phyloP scores from a whole-genome alignment of 2,888 invertebrate genomes.

The Eurytoma adleriae region DNA sequence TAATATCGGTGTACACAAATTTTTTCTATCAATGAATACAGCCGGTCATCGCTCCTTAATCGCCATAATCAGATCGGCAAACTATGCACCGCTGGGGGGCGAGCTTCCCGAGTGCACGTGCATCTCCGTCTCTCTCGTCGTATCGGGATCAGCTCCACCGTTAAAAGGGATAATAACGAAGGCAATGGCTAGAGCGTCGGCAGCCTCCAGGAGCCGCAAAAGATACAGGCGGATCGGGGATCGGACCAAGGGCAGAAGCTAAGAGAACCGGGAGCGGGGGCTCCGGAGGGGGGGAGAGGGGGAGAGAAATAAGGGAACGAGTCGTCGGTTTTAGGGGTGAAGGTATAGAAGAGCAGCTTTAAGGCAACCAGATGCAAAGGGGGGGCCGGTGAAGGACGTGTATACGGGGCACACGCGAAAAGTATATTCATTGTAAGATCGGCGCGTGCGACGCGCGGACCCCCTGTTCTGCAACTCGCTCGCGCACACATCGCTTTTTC shows the following conservation, averaged over 20 bases:
- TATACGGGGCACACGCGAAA: constrained; percentile 67
- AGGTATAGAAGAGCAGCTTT: constrained; percentile 61
- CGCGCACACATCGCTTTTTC: constrained; percentile 51
- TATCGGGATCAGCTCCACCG: background rate
- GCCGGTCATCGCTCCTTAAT: background rate
- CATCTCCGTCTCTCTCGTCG: constrained; percentile 7
- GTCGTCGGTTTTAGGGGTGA: constrained; percentile 49
- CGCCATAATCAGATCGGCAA: constrained; percentile 15
- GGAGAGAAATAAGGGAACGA: constrained; percentile 51
- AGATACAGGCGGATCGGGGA: constrained; percentile 23
- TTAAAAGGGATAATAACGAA: constrained; percentile 43
- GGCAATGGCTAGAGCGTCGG: constrained; percentile 20
- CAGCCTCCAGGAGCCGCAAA: constrained; percentile 38
- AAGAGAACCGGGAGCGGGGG: constrained; percentile 47
- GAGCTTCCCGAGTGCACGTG: constrained; percentile 39
- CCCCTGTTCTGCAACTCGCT: constrained; percentile 65
- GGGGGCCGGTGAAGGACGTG: constrained; percentile 61
- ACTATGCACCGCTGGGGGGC: background rate
- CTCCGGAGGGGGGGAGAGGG: constrained; percentile 37
- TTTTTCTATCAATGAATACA: background rate
- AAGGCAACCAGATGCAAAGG: constrained; percentile 71
- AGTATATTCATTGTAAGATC: constrained; percentile 74
- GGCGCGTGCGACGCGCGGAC: constrained; percentile 75
- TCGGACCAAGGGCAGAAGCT: constrained; percentile 56
- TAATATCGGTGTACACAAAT: background rate